These are phyloP conservation scores for Rotaria sp. DNA, from an alignment of 2,888 invertebrate genomes.

Conservation along the genomic window DNA sequence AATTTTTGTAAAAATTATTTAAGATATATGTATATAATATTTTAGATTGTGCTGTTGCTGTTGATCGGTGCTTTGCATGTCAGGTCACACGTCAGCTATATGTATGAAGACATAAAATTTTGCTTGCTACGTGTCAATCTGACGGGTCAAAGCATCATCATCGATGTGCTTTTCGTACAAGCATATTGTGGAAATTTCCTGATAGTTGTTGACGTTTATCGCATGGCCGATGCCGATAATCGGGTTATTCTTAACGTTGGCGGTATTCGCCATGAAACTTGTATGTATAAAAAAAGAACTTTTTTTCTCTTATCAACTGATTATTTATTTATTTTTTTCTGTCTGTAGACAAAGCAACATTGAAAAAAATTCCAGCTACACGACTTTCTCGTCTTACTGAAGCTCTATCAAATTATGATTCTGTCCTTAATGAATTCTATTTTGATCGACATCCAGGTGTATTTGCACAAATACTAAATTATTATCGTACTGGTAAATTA, in stretches of 20 bases:
- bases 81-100: conserved; percentile 13
- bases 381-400: conserved; percentile 85
- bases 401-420: conserved; percentile 96
- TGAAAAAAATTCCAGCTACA: conserved; percentile 94
- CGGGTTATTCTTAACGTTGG: conserved; percentile 96
- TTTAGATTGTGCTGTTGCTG: not conserved
- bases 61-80: not conserved
- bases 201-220: conserved; percentile 1
- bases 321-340: conserved; percentile 37
- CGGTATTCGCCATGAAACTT: conserved; percentile 81
- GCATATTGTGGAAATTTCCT: conserved; percentile 6
- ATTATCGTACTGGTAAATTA: conserved; percentile 93
- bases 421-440: conserved; percentile 97
- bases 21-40: not conserved
- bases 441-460: conserved; percentile 89
- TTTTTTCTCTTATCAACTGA: not conserved
- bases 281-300: not conserved
- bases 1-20: no score
- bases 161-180: not conserved
- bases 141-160: not conserved
- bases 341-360: conserved; percentile 60
- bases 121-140: not conserved
- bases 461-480: conserved; percentile 86
- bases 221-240: conserved; percentile 70
- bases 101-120: not conserved